These are phyloP conservation scores for Melopsittacus undulatus DNA, from an alignment of 2,797 vertebrate genomes.

Conservation along the genomic window DNA sequence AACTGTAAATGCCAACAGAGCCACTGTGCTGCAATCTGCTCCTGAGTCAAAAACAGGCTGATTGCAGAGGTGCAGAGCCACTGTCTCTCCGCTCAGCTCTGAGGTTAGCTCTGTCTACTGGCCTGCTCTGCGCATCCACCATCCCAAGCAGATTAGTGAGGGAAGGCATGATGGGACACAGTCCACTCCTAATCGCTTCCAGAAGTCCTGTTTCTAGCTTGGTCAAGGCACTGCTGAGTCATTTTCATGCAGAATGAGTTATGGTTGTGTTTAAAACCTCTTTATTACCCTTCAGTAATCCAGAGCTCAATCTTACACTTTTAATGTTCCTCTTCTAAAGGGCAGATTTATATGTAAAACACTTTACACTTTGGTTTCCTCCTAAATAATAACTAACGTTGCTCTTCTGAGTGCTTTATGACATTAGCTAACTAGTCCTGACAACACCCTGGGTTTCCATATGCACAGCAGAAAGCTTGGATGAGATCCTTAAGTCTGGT, in stretches of 20 bases:
- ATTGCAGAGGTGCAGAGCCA: not conserved
- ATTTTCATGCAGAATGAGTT: conserved; percentile 57
- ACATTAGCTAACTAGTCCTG: conserved; percentile 51
- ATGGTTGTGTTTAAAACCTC: conserved; percentile 49
- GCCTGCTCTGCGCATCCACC: not conserved
- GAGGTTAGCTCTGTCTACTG: not conserved
- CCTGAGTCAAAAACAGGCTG: no score
- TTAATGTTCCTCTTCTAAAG: conserved; percentile 48
- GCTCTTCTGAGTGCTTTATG: conserved; percentile 61
- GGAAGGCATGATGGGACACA: not conserved
- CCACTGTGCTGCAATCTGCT: not conserved
- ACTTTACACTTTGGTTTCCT: conserved; percentile 67
- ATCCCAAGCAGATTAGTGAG: not conserved
- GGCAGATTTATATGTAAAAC: conserved; percentile 65
- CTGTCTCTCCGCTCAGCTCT: accelerated
- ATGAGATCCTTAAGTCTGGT: conserved; percentile 33
- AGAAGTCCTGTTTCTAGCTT: conserved; percentile 44
- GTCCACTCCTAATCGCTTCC: conserved; percentile 29
- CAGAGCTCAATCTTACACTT: not conserved
- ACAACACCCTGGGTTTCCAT: conserved; percentile 62
- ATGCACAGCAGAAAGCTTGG: conserved; percentile 57
- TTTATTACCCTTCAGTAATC: conserved; percentile 46
- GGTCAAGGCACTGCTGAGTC: conserved; percentile 48
- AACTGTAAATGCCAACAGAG: not conserved
- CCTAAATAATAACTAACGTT: conserved; percentile 58